Conservation (phyloP, 2,797 vertebrate genomes). For the Squalus acanthias region DNA sequence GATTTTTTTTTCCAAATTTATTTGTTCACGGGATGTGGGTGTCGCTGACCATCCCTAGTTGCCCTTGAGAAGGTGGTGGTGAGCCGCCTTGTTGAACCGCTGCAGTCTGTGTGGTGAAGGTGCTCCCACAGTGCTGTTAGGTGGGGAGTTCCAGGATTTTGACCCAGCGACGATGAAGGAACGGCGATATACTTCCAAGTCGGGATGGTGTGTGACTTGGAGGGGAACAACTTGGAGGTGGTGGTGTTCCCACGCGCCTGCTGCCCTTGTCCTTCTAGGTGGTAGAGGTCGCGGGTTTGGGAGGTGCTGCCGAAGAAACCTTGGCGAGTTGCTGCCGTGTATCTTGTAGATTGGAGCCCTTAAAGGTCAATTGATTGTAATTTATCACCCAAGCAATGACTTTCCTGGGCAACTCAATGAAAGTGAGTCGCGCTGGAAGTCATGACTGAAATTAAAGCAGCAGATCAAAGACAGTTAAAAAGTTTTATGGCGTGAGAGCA, state of each 20-base stretch:
- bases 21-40: no score
- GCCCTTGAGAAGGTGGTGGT: no score
- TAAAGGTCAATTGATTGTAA: neutral
- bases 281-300: neutral
- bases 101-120: no score
- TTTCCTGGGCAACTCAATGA: neutral
- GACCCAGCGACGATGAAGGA: neutral
- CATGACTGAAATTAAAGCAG: neutral
- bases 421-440: neutral
- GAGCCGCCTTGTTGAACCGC: no score
- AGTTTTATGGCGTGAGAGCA: neutral
- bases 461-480: neutral
- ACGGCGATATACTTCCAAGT: neutral
- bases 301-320: neutral
- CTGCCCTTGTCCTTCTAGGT: neutral
- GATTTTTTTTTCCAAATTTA: no score
- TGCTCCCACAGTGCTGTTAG: no score
- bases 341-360: neutral
- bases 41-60: no score
- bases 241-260: neutral
- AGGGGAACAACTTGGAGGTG: no score
- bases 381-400: neutral
- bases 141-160: no score
- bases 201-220: neutral
- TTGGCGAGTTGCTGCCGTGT: neutral